A percentile compares a stretch with the other conserved stretches of the same genome.
phyloP scores from a whole-genome alignment of 2,113 vertebrate species.

The Telmatochromis brachygnathus region DNA sequence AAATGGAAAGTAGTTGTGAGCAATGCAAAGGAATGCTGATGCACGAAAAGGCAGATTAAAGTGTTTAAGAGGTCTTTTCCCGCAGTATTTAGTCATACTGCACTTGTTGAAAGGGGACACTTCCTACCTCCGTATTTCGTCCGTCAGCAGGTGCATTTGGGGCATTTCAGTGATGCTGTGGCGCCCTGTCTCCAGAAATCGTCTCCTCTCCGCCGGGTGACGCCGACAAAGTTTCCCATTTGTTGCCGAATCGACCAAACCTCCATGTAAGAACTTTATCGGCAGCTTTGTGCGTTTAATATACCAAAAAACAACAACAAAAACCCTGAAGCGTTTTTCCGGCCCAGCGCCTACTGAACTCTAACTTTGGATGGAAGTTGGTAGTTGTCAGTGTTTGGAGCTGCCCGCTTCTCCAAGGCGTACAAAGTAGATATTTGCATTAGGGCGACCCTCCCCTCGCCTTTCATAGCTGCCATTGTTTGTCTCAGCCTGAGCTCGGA shows the following conservation, averaged over 20 bases:
- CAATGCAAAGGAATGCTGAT: neutral
- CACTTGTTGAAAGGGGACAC: neutral
- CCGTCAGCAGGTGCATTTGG: constrained; percentile 51
- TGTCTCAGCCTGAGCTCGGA: constrained; percentile 67
- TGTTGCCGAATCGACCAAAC: neutral
- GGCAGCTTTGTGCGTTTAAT: neutral
- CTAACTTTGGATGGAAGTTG: constrained; percentile 21
- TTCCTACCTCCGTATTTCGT: neutral
- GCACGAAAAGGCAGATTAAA: neutral
- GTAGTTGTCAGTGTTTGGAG: constrained; percentile 39
- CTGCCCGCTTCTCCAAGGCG: constrained; percentile 51
- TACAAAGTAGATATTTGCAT: constrained; percentile 76
- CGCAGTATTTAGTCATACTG: neutral
- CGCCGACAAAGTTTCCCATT: neutral
- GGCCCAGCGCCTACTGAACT: neutral
- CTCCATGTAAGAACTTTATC: neutral
- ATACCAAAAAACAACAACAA: neutral
- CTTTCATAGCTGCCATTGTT: constrained; percentile 72
- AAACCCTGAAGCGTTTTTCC: neutral
- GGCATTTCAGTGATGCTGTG: constrained; percentile 13
- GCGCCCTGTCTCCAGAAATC: neutral
- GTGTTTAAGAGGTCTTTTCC: neutral
- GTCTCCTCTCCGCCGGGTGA: neutral
- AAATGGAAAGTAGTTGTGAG: neutral
- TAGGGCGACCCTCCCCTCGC: constrained; percentile 71